These are phyloP conservation scores for Hirundichthys speculiger DNA, from an alignment of 2,113 vertebrate genomes.

Conservation along the genomic window DNA sequence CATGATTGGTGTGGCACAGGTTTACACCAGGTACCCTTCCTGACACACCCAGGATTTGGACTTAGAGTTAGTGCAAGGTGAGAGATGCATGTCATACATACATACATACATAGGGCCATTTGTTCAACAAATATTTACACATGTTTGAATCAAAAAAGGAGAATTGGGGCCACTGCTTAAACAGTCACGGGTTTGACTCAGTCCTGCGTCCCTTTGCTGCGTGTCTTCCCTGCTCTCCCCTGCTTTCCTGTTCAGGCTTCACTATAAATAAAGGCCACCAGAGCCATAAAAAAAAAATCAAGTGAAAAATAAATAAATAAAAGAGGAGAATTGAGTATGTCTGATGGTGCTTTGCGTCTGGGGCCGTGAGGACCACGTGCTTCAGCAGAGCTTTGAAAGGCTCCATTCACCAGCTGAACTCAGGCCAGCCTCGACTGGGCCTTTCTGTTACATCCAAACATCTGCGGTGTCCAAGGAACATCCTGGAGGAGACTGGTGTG, in stretches of 20 bases:
- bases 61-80: too few relatives aligned
- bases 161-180: too few relatives aligned
- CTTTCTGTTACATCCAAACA: slow-evolving; percentile 61
- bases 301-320: too few relatives aligned
- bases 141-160: slow-evolving; percentile 9
- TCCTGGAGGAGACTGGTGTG: slow-evolving; percentile 58
- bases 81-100: slow-evolving; percentile 2
- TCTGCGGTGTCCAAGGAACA: slow-evolving; percentile 63
- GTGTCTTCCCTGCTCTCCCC: too few relatives aligned
- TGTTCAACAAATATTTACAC: slow-evolving; percentile 27
- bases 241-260: too few relatives aligned
- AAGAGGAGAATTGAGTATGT: slow-evolving; percentile 21
- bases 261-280: too few relatives aligned
- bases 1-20: too few relatives aligned
- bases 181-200: too few relatives aligned
- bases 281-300: too few relatives aligned
- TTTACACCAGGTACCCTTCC: too few relatives aligned
- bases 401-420: slow-evolving; percentile 45
- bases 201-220: too few relatives aligned
- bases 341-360: slow-evolving; percentile 20
- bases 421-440: slow-evolving; percentile 41
- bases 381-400: slow-evolving; percentile 50
- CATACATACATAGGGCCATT: slow-evolving; percentile 24
- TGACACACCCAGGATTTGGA: too few relatives aligned
- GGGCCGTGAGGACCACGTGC: slow-evolving; percentile 46